A percentile compares a stretch with the other conserved stretches of the same genome.
Conservation (phyloP, 2,888 invertebrate species). For the Allophyes oxyacanthae region DNA sequence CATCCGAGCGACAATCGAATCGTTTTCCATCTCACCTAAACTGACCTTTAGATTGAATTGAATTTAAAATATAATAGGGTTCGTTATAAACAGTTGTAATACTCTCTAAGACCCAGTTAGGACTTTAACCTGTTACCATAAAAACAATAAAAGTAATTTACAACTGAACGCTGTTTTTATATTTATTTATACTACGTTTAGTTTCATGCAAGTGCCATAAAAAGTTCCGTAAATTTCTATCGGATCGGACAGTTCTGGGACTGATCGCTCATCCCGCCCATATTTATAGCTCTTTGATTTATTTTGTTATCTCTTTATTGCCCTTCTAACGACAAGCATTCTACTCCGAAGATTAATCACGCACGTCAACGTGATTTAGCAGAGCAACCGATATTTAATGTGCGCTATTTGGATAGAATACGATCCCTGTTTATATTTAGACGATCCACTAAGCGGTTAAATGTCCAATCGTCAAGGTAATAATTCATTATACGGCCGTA, state of each 20-base stretch:
- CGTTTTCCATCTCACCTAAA: slow-evolving; percentile 51
- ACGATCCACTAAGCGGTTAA: slow-evolving; percentile 76
- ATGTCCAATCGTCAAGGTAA: slow-evolving; percentile 75
- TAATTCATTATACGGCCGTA: slow-evolving; percentile 66
- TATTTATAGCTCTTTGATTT: slow-evolving; percentile 88
- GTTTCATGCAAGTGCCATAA: slow-evolving; percentile 79
- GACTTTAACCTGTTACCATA: slow-evolving; percentile 66
- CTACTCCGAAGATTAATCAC: slow-evolving; percentile 87
- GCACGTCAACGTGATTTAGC: slow-evolving; percentile 87
- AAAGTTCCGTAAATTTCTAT: slow-evolving; percentile 84
- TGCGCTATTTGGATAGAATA: slow-evolving; percentile 85
- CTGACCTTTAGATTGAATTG: slow-evolving; percentile 62
- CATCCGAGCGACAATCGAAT: slow-evolving; percentile 34
- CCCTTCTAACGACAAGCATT: slow-evolving; percentile 87
- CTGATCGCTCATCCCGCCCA: slow-evolving; percentile 84
- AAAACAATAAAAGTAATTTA: slow-evolving; percentile 84
- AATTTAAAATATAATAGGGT: slow-evolving; percentile 64
- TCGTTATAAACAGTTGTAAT: slow-evolving; percentile 63
- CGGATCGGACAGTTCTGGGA: slow-evolving; percentile 79
- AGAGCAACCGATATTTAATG: slow-evolving; percentile 88
- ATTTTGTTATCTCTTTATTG: slow-evolving; percentile 89
- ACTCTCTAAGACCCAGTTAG: slow-evolving; percentile 42
- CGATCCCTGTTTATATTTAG: slow-evolving; percentile 83
- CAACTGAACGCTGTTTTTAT: slow-evolving; percentile 77
- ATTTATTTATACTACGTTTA: slow-evolving; percentile 81